Evolutionary conservation across 2,113 vertebrate species (phyloP), one percentile per base, ranked within the genome.

Genomic region (Vulpes lagopus): DNA sequence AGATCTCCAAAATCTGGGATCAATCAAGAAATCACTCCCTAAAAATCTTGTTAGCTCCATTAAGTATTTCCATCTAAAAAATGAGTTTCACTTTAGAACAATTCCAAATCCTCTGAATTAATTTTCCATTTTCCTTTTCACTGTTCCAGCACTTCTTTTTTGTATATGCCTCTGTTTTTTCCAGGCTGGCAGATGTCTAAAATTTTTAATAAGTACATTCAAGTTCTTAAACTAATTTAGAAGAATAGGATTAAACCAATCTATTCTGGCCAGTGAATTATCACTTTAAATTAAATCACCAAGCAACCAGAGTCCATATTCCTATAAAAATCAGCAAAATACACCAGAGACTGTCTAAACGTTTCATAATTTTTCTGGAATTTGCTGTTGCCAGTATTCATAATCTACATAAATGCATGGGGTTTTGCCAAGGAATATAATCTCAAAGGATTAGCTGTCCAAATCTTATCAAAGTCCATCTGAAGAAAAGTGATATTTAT

Each of bases 51-150:
- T 97, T 97, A 98, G 94, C 95, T 98, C 90, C 93, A 97, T 96
- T 98, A 97, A 98, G 96, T 97, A 59, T 98, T 98, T 98, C 97
- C 97, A 98, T 97, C 95, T 97, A 97, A 97, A 98, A 97, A 97
- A 85, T 38, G 84, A 96, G 80, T 97, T 89, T 96, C 94, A 93
- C 94, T 98, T 97, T 96, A 98, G 93, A 98, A 97, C 96, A 97
- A 97, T 97, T 97, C 97, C 96, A 98, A 98, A 97, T 96, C 76
- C 81, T 96, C 92, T 96, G 96, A 97, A 97, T 98, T 97, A 96
- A 94, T 97, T 98, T 98, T 98, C 97, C 98, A 97, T 96, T 97
- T 97, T 97, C 92, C 80, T 91, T 96, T 94, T 90, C 73, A 80
- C 89, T 80, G 60, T 96, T 94, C 96, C 94, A 97, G 87, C 19